Evolutionary conservation across 2,888 invertebrate genomes (phyloP), one percentile per base, ranked within the genome.

Genomic region (Drosophila gaucha): DNA sequence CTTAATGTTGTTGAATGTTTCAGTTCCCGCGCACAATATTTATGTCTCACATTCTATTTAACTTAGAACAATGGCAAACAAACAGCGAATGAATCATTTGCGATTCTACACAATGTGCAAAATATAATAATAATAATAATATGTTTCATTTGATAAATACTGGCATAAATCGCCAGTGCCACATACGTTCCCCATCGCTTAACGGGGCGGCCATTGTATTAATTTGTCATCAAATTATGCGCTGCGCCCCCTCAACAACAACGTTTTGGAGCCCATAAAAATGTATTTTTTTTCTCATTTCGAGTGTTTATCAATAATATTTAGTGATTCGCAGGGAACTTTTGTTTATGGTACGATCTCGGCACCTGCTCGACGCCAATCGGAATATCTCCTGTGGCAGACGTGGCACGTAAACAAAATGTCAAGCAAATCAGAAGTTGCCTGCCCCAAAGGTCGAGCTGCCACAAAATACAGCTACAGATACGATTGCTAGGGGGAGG

Each of bases 211-310:
- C 44, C 50, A 86, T 88, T 84, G 83, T 74, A 84, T 84, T 86
- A 84, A 84, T 84, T 84, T 86, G 88, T 73, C 80, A 80, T 84
- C 68, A 88, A 86, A 88, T 86, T 88, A 86, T 84, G 84, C 87
- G 74, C 38, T 39, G 26, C 26, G 43, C 18, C 39, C 36, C 49
- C 14, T 38, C 16, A 35, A 38, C 31, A 31, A 31, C 9, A 31
- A 31, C 12, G 54, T 31, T 55, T 14, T 28, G 20, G 22, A 18
- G 56, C 14, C 63, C 54, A 67, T 72, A 65, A 84, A 76, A 46
- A 30, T 16, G 31, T 30, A 9, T 30, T 6, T 18, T 16, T 18
- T 16, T 1, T 6, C 43, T 18, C 22, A 6, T 18, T 18, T 31
- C n/a, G n/a, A n/a, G n/a, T n/a, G n/a, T 46, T n/a, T 6, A 6